Base-by-base conservation (phyloP, 2,797 vertebrate genomes). In the Halcyon badia region DNA sequence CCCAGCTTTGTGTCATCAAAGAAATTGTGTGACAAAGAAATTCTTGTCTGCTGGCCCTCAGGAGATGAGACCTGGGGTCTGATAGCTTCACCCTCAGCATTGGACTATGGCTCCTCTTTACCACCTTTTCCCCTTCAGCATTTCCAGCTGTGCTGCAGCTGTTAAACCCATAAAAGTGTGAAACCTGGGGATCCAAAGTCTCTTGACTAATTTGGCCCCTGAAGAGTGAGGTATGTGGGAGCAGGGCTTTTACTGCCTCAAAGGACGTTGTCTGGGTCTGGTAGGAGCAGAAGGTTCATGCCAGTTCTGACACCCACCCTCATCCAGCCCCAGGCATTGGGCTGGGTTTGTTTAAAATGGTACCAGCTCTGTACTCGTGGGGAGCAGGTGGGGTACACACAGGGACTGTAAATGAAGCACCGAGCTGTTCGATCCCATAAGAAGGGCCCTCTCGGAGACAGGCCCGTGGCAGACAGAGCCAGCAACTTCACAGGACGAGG, bases 401-500 rank as follows among this genome's bases (percentile, higher is more conserved):
- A 5, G 60, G 8, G 30, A 1, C 20, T 10, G 12, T 10, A 8
- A 10, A 8, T 15, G 73, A 58, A 9, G 19, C 30, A 2, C 9
- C 0, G 10, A 14, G 39, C 21, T 31, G 39, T 41, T 11, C 25
- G 28, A 6, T 42, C 8, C 13, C 5, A 0, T 5, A 4, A 6
- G 46, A 14, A 46, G 37, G 15, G 14, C 19, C 9, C 30, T 33
- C 19, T n/a, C 16, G 2, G 54, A 52, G 52, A 54, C 21, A 16
- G 33, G 37, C 31, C 14, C 0, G 2, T 9, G 26, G 24, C 41
- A 8, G 35, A 4, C 4, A 3, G 30, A 18, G 58, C 18, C 48
- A 7, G 8, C 13, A 0, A 1, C 13, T 3, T 31, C 20, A 1
- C 6, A 10, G 28, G 9, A 24, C 4, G 22, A 44, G 28, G 58